A percentile compares a stretch with the other conserved stretches of the same genome.
Evolutionary conservation across 2,113 vertebrate species (phyloP).

Genomic region (Passer montanus): DNA sequence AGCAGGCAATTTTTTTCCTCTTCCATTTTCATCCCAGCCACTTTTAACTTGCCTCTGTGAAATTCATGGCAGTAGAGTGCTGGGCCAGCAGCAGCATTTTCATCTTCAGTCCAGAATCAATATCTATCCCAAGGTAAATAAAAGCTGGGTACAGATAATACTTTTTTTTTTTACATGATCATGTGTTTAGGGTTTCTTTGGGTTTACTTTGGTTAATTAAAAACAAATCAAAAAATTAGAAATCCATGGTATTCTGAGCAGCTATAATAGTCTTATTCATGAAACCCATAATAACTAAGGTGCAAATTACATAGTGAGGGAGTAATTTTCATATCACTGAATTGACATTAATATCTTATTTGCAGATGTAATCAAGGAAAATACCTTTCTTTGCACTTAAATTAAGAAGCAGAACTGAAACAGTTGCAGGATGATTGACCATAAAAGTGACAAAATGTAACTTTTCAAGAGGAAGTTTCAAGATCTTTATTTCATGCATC

Average conservation of each 20-base stretch:
- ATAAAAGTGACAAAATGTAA: constrained; percentile 9
- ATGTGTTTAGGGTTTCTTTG: not conserved
- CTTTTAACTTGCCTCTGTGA: not conserved
- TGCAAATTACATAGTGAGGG: constrained; percentile 66
- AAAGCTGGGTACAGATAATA: not conserved
- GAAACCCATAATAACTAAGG: constrained; percentile 70
- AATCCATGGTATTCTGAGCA: constrained; percentile 20
- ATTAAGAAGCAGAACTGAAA: constrained; percentile 44
- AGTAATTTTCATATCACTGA: constrained; percentile 72
- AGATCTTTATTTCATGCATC: not conserved
- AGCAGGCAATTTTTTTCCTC: not conserved
- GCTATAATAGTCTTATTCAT: constrained; percentile 52
- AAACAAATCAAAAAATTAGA: constrained; percentile 11
- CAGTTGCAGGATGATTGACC: constrained; percentile 42
- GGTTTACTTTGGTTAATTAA: not conserved
- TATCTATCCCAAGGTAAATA: not conserved
- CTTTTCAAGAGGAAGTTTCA: not conserved
- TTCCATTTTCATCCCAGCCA: constrained; percentile 7
- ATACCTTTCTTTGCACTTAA: constrained; percentile 57
- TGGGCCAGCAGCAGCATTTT: constrained; percentile 18
- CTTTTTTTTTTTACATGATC: not conserved
- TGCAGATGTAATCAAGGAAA: constrained; percentile 73
- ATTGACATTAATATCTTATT: constrained; percentile 74
- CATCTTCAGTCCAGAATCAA: not conserved
- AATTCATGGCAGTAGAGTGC: constrained; percentile 7